Conservation (phyloP, 2,888 invertebrate genomes). For the Dolichopus griseipennis region DNA sequence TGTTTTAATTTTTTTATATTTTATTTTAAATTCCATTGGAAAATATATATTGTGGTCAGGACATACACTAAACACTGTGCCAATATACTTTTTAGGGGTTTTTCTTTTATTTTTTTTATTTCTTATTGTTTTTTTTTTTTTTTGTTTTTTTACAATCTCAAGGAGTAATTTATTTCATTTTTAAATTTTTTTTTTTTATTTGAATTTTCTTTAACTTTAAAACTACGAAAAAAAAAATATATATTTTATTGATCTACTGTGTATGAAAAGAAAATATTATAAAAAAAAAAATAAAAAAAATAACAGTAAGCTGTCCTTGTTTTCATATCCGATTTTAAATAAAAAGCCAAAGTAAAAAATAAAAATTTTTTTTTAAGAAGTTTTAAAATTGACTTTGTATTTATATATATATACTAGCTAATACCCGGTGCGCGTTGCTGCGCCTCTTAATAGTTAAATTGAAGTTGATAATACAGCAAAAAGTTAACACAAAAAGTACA, state of each 20-base stretch:
- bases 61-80: background rate
- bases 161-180: background rate
- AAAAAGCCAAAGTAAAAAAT: background rate
- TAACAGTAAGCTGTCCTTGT: background rate
- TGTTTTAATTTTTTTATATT: no score
- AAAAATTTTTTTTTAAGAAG: no score
- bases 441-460: no score
- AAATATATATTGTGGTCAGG: constrained; percentile 1
- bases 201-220: background rate
- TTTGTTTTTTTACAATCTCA: background rate
- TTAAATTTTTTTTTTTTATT: background rate
- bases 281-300: background rate
- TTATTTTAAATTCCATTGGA: background rate
- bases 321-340: background rate
- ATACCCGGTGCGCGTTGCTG: no score
- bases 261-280: no score
- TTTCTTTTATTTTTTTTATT: background rate
- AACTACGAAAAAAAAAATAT: background rate
- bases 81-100: background rate
- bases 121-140: background rate
- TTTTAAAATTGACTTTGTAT: no score
- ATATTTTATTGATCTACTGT: background rate
- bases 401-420: no score
- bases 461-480: no score
- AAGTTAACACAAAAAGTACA: no score